A percentile compares a stretch with the other conserved stretches of the same genome.
These are phyloP conservation scores for Netelia inedita DNA, from an alignment of 2,888 invertebrate species.

Conservation along the genomic window DNA sequence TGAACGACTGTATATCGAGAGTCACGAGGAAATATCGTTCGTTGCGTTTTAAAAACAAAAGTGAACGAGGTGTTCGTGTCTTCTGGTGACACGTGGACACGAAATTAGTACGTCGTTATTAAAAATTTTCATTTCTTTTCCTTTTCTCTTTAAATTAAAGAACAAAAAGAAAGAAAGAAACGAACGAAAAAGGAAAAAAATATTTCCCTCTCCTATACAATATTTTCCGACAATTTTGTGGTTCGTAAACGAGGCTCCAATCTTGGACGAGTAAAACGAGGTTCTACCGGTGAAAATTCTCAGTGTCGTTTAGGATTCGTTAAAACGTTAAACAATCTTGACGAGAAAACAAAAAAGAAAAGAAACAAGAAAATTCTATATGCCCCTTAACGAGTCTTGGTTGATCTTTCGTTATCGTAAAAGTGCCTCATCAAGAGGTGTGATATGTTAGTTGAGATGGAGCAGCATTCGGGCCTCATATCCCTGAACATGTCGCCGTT, in stretches of 20 bases:
- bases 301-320: not conserved
- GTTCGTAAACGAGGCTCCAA: no score
- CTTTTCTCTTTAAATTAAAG: not conserved
- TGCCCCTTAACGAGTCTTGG: conserved; percentile 66
- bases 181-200: no score
- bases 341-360: not conserved
- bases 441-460: conserved; percentile 94
- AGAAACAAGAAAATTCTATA: conserved; percentile 41
- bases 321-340: not conserved
- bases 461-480: conserved; percentile 93
- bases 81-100: not conserved
- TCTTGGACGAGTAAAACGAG: not conserved
- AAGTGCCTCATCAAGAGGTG: conserved; percentile 68
- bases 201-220: no score
- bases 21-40: conserved; percentile 5
- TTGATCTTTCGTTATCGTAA: not conserved
- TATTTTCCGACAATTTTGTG: no score
- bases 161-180: not conserved
- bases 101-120: not conserved
- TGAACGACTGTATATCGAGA: conserved; percentile 20
- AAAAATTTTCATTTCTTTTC: not conserved
- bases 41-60: conserved; percentile 8
- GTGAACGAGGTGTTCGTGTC: not conserved
- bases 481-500: conserved; percentile 96
- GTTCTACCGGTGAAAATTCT: not conserved